A percentile compares a stretch with the other conserved stretches of the same genome.
Conservation (phyloP, 2,113 vertebrate species). For the Falcunculus frontatus region DNA sequence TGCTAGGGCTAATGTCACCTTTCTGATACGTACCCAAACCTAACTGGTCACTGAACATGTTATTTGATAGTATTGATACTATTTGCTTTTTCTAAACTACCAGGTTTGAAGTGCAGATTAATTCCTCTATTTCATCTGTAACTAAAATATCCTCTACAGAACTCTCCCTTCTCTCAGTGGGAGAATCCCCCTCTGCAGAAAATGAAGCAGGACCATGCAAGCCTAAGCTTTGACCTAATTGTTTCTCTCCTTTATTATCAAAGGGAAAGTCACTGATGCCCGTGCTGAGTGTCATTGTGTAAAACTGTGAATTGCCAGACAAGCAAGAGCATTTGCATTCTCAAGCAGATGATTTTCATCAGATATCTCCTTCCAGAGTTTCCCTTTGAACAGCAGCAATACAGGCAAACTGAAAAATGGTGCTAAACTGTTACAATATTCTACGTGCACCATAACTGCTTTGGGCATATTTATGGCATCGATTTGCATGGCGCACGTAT, state of each 20-base stretch:
- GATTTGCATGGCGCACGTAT: neutral
- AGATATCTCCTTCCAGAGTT: neutral
- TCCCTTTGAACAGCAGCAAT: neutral
- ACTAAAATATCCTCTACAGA: neutral
- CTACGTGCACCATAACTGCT: neutral
- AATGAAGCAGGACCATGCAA: neutral
- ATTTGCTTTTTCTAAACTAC: neutral
- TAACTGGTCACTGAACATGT: accelerated
- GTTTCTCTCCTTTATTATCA: neutral
- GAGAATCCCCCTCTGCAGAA: neutral
- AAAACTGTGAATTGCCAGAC: neutral
- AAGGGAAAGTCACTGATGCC: neutral
- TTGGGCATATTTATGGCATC: neutral
- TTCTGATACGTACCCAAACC: neutral
- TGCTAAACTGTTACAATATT: neutral
- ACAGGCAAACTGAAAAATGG: neutral
- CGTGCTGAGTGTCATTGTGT: neutral
- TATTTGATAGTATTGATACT: neutral
- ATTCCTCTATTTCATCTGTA: neutral
- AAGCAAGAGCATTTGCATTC: neutral
- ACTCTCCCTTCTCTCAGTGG: neutral
- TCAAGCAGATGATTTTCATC: neutral
- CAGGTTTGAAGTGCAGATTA: neutral
- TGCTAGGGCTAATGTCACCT: neutral
- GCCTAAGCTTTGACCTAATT: neutral